Conservation (phyloP, 2,113 vertebrate species). For the Salvator merianae region DNA sequence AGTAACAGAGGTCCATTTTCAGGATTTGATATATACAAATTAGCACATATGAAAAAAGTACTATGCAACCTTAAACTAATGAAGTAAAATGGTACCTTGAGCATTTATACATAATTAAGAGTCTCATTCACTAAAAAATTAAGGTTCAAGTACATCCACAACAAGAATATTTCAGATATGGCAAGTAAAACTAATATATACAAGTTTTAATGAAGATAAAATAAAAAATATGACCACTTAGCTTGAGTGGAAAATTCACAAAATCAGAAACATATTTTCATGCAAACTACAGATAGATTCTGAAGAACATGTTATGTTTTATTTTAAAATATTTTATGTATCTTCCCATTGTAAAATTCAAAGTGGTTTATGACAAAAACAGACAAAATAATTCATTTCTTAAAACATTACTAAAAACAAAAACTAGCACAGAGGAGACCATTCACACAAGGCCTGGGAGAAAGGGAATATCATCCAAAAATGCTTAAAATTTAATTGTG, state of each 20-base stretch:
- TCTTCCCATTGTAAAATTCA: too few relatives aligned
- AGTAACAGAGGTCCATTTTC: background rate
- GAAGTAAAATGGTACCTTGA: background rate
- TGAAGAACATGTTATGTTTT: background rate
- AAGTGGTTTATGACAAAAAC: too few relatives aligned
- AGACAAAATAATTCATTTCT: background rate
- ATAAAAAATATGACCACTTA: background rate
- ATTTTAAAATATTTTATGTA: too few relatives aligned
- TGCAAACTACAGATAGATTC: background rate
- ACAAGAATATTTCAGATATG: background rate
- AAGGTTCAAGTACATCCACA: background rate
- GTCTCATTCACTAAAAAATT: background rate
- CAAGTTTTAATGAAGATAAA: background rate
- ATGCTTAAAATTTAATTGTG: too few relatives aligned
- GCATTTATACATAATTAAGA: background rate
- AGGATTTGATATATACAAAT: background rate
- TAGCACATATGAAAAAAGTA: background rate
- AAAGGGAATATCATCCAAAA: background rate
- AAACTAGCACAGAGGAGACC: too few relatives aligned
- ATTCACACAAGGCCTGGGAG: too few relatives aligned
- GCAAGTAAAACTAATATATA: background rate
- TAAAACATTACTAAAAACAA: background rate
- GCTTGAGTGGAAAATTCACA: background rate
- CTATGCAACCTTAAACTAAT: background rate
- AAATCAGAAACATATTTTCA: background rate